These are phyloP conservation scores for Emmelina monodactyla DNA, from an alignment of 2,888 invertebrate species.

Conservation along the genomic window DNA sequence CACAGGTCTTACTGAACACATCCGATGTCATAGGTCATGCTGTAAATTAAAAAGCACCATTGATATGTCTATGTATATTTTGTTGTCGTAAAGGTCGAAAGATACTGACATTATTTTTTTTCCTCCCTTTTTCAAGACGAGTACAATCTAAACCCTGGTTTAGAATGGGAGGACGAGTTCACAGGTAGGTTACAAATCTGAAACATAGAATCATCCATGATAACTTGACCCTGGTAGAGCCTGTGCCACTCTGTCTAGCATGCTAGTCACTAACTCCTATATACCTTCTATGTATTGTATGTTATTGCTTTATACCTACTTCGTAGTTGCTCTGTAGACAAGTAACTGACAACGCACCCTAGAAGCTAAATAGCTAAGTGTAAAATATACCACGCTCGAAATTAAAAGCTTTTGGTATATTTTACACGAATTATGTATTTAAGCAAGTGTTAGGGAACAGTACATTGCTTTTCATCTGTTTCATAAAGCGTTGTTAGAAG, in stretches of 20 bases:
- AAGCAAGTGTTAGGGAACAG: background rate
- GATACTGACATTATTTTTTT: slow-evolving; percentile 66
- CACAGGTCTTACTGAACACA: slow-evolving; percentile 47
- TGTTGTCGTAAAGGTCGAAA: slow-evolving; percentile 43
- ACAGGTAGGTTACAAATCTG: slow-evolving; percentile 89
- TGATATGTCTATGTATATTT: slow-evolving; percentile 51
- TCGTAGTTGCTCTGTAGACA: slow-evolving; percentile 36
- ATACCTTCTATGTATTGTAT: slow-evolving; percentile 31
- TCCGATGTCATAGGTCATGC: slow-evolving; percentile 19
- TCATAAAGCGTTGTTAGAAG: too few relatives aligned
- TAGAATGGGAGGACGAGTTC: slow-evolving; percentile 99
- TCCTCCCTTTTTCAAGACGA: slow-evolving; percentile 89
- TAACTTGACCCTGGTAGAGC: slow-evolving; percentile 57
- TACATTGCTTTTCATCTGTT: too few relatives aligned
- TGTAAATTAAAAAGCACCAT: slow-evolving; percentile 41
- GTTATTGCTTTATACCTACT: slow-evolving; percentile 29
- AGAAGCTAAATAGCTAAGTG: background rate
- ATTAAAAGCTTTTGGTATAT: background rate
- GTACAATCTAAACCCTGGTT: slow-evolving; percentile 99
- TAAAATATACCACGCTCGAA: background rate
- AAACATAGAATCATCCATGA: slow-evolving; percentile 51
- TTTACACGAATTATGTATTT: background rate
- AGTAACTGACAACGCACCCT: slow-evolving; percentile 6
- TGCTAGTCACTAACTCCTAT: slow-evolving; percentile 43
- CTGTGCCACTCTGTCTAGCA: slow-evolving; percentile 55